Evolutionary conservation across 2,113 vertebrate genomes (phyloP).

Genomic region (Eleginops maclovinus): DNA sequence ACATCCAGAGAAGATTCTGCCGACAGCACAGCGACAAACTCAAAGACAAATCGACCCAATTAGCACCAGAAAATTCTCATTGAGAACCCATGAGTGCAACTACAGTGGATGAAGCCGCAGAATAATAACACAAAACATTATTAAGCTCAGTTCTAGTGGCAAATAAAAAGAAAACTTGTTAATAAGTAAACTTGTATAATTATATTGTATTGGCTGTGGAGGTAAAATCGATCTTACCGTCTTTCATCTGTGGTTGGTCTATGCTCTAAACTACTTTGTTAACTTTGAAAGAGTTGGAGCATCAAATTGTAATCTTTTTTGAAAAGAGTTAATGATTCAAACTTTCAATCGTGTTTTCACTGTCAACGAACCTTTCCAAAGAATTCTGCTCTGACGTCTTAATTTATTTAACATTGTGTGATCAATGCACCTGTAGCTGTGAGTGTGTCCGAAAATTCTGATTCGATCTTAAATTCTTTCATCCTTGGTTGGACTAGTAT

Average conservation of each 20-base stretch:
- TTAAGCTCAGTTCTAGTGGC: conserved; percentile 13
- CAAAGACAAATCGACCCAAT: conserved; percentile 73
- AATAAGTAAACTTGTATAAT: conserved; percentile 25
- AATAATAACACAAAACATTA: conserved; percentile 35
- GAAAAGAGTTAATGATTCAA: conserved; percentile 2
- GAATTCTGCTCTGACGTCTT: conserved; percentile 36
- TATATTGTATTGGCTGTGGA: neutral
- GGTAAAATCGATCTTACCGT: neutral
- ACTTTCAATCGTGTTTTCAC: conserved; percentile 23
- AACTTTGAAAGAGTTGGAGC: neutral
- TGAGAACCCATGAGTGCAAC: conserved; percentile 38
- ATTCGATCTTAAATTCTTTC: too few relatives aligned
- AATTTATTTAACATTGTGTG: conserved; percentile 37
- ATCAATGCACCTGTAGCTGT: conserved; percentile 1
- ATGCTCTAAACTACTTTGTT: neutral
- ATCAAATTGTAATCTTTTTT: conserved; percentile 1
- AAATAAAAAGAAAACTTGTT: conserved; percentile 12
- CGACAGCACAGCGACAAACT: conserved; percentile 61
- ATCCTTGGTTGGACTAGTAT: too few relatives aligned
- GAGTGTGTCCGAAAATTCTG: too few relatives aligned
- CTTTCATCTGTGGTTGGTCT: neutral
- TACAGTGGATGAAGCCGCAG: conserved; percentile 7
- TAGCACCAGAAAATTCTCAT: conserved; percentile 63
- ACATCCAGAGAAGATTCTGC: conserved; percentile 62
- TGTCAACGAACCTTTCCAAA: conserved; percentile 21